Conservation (phyloP, 2,797 vertebrate genomes). For the Crocidura indochinensis region DNA sequence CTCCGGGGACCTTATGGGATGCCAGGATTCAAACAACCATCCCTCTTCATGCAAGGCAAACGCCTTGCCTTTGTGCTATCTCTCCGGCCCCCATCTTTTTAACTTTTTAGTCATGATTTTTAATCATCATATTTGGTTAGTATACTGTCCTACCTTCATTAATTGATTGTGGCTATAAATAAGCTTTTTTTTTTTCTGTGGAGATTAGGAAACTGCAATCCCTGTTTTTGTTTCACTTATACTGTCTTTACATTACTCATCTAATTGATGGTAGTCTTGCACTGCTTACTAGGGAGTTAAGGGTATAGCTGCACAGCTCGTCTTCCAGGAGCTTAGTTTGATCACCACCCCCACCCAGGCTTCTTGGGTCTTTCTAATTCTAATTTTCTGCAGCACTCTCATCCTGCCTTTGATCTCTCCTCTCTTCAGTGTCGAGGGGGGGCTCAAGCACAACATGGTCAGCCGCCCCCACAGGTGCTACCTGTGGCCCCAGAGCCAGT, state of each 20-base stretch:
- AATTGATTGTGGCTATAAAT: neutral
- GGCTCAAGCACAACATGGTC: conserved; percentile 78
- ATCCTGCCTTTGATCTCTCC: conserved; percentile 59
- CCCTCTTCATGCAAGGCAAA: too few species aligned
- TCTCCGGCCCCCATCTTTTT: too few species aligned
- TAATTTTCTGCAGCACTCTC: neutral
- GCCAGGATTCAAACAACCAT: too few species aligned
- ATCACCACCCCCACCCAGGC: neutral
- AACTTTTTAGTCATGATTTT: neutral
- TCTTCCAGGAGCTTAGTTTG: neutral
- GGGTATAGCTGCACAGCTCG: neutral
- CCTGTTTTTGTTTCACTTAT: neutral
- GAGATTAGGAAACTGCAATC: neutral
- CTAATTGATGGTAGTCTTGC: neutral
- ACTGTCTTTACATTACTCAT: neutral
- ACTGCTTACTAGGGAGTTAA: neutral
- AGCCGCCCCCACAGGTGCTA: conserved; percentile 58
- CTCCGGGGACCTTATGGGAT: too few species aligned
- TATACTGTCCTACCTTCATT: neutral
- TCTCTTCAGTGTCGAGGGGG: conserved; percentile 84
- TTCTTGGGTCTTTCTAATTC: neutral
- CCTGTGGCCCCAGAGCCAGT: conserved; percentile 62
- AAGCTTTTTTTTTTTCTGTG: neutral
- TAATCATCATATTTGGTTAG: neutral
- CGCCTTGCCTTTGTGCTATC: too few species aligned